Percentiles rank a stretch among this genome's conserved stretches.
These are phyloP conservation scores for Molothrus aeneus DNA, from an alignment of 2,797 vertebrate genomes.

Conservation along the genomic window DNA sequence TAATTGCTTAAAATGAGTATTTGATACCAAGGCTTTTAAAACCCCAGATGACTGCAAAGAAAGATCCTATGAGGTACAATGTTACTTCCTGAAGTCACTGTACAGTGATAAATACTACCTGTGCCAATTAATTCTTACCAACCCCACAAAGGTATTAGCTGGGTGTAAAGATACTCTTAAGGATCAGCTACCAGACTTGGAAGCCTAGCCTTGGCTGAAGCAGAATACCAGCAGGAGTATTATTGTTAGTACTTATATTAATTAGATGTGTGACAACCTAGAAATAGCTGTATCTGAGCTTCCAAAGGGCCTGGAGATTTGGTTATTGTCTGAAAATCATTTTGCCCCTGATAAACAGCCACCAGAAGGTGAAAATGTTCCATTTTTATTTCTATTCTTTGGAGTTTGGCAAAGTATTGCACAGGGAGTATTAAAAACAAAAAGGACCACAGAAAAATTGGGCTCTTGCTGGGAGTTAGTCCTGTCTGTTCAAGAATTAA, in stretches of 20 bases:
- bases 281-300: not conserved
- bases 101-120: not conserved
- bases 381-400: not conserved
- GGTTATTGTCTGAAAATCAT: constrained; percentile 10
- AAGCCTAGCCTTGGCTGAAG: not conserved
- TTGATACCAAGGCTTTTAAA: not conserved
- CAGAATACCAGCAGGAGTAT: not conserved
- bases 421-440: not conserved
- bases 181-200: not conserved
- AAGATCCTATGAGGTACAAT: not conserved
- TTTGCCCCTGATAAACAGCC: not conserved
- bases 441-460: not conserved
- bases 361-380: constrained; percentile 1
- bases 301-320: not conserved
- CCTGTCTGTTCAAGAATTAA: not conserved
- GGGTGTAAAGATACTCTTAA: not conserved
- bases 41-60: not conserved
- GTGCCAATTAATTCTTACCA: not conserved
- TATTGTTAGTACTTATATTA: not conserved
- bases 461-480: not conserved
- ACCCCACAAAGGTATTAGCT: not conserved
- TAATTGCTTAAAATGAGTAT: constrained; percentile 31
- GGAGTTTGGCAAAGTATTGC: not conserved
- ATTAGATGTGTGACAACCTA: not conserved
- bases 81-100: not conserved